These are phyloP conservation scores for Ophion slaviceki DNA, from an alignment of 2,888 invertebrate species.

Conservation along the genomic window DNA sequence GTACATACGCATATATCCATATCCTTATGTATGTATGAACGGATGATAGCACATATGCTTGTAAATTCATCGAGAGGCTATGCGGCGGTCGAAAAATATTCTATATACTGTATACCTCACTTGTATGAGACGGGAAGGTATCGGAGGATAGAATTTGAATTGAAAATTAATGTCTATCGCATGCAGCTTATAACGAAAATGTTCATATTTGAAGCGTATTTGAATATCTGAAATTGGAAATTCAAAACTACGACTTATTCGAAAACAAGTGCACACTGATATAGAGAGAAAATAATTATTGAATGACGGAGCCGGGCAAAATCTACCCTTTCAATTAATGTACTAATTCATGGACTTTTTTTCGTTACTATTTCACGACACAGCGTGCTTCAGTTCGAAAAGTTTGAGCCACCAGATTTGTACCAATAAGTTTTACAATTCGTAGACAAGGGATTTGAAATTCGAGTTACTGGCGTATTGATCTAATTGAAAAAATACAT, in stretches of 20 bases:
- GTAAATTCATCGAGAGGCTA: constrained; percentile 1
- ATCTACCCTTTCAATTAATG: constrained; percentile 8
- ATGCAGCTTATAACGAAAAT: constrained; percentile 36
- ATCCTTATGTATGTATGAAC: not conserved
- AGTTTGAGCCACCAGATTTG: too few relatives aligned
- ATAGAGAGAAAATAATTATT: not conserved
- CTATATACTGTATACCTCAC: not conserved
- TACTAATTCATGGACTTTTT: too few relatives aligned
- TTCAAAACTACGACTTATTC: constrained; percentile 4
- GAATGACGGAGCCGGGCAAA: not conserved
- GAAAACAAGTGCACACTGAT: constrained; percentile 1
- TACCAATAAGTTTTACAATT: too few relatives aligned
- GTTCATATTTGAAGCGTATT: not conserved
- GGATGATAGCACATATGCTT: not conserved
- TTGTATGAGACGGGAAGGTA: not conserved
- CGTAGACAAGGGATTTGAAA: too few relatives aligned
- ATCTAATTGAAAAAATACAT: not conserved
- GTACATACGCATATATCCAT: not conserved
- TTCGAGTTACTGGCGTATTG: too few relatives aligned
- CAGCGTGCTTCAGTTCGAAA: too few relatives aligned
- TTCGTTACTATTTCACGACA: too few relatives aligned
- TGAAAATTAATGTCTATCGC: constrained; percentile 18
- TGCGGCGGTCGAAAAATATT: constrained; percentile 36
- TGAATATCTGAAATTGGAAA: constrained; percentile 4
- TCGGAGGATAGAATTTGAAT: constrained; percentile 34